These are phyloP conservation scores for Eucera pruinosa DNA, from an alignment of 2,888 invertebrate genomes.

Conservation along the genomic window DNA sequence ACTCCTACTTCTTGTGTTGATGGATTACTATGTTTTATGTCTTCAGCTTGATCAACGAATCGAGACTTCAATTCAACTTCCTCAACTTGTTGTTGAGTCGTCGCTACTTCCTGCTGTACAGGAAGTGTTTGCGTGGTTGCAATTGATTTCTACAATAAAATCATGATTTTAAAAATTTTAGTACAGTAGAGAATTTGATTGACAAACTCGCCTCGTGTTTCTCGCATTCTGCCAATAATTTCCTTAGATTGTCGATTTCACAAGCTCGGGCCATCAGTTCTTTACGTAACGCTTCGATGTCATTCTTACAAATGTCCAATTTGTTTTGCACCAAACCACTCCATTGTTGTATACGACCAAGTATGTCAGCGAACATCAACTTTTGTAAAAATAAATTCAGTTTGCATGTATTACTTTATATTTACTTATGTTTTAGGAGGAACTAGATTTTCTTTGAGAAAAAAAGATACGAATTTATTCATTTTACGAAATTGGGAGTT, in stretches of 20 bases:
- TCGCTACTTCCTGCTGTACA: no score
- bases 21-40: no score
- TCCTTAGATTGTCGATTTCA: conserved; percentile 58
- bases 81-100: no score
- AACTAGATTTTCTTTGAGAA: neutral
- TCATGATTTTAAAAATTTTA: neutral
- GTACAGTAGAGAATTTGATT: neutral
- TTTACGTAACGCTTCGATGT: conserved; percentile 70
- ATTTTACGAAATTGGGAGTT: conserved; percentile 41
- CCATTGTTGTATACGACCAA: conserved; percentile 78
- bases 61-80: no score
- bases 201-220: conserved; percentile 18
- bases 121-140: neutral
- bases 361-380: conserved; percentile 78
- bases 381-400: conserved; percentile 51
- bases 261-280: conserved; percentile 64
- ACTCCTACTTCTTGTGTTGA: neutral
- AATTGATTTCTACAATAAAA: conserved; percentile 7
- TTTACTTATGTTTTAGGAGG: neutral
- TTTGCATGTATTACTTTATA: conserved; percentile 8
- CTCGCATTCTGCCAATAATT: conserved; percentile 39
- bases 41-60: no score
- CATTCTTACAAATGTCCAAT: conserved; percentile 69
- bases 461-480: conserved; percentile 6
- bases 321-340: conserved; percentile 73